Evolutionary conservation across 2,888 invertebrate species (phyloP).

Genomic region (Rotaria sp.): DNA sequence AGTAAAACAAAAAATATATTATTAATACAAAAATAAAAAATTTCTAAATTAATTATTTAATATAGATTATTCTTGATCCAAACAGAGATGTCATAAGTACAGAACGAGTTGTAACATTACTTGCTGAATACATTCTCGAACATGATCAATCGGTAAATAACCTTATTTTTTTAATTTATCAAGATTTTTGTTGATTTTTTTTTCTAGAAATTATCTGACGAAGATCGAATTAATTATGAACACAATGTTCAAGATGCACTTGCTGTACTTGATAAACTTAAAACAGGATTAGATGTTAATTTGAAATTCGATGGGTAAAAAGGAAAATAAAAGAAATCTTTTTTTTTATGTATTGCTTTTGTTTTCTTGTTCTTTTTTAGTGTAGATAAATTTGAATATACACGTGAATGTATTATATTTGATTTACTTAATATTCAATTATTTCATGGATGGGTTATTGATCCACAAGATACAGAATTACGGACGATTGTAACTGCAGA

Average conservation of each 20-base stretch:
- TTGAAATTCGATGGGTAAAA: constrained; percentile 56
- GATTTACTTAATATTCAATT: constrained; percentile 59
- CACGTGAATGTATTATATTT: constrained; percentile 60
- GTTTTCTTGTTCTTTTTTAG: background rate
- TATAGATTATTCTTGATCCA: constrained; percentile 1
- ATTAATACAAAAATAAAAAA: too few relatives aligned
- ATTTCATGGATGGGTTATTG: constrained; percentile 62
- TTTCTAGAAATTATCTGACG: background rate
- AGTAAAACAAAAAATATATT: constrained; percentile 44
- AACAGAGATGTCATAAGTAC: background rate
- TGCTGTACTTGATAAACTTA: constrained; percentile 58
- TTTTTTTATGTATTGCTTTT: too few relatives aligned
- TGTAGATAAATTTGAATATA: constrained; percentile 59
- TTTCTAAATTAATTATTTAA: background rate
- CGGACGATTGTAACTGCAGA: constrained; percentile 44
- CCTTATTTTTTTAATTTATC: too few relatives aligned
- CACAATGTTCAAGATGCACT: constrained; percentile 61
- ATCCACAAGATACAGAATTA: constrained; percentile 56
- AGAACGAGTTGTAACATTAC: background rate
- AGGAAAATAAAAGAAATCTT: too few relatives aligned
- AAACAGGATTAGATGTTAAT: constrained; percentile 61
- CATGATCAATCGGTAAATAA: background rate
- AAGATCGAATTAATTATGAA: constrained; percentile 54
- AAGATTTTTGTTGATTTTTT: too few relatives aligned
- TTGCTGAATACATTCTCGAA: background rate